Conservation (phyloP, 2,797 vertebrate genomes). For the Bovichtus diacanthus region DNA sequence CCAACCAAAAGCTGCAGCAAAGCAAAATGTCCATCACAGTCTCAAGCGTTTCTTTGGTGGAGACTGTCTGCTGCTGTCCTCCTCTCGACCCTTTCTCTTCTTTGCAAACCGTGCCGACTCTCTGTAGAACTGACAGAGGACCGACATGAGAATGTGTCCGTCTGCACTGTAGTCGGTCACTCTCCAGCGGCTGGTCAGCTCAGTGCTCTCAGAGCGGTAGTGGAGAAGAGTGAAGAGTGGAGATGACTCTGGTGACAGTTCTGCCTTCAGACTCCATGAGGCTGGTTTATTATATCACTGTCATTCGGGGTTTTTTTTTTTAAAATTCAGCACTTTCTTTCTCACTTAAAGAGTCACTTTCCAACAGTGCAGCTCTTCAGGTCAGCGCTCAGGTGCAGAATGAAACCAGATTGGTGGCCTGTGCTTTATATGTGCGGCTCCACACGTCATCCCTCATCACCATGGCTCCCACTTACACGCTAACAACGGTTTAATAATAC, state of each 20-base stretch:
- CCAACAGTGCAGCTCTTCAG: too few species aligned
- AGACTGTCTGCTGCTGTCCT: not conserved
- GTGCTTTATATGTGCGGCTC: too few species aligned
- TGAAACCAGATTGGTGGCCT: too few species aligned
- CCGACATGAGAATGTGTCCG: not conserved
- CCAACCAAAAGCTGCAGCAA: not conserved
- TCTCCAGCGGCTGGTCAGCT: slow-evolving; percentile 10
- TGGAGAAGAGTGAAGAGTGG: too few species aligned
- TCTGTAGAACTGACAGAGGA: not conserved
- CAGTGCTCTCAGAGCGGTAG: not conserved
- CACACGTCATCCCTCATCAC: too few species aligned
- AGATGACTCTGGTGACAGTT: slow-evolving; percentile 2
- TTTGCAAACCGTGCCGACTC: not conserved
- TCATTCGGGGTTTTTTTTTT: too few species aligned
- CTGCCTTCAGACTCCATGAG: not conserved
- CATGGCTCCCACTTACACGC: too few species aligned
- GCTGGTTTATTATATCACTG: too few species aligned
- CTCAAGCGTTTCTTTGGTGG: not conserved
- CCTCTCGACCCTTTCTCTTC: not conserved
- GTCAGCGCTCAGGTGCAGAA: too few species aligned
- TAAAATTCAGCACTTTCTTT: too few species aligned
- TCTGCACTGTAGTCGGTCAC: slow-evolving; percentile 8
- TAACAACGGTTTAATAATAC: too few species aligned
- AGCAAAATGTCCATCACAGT: not conserved
- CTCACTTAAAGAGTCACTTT: too few species aligned